These are phyloP conservation scores for Ceratina calcarata DNA, from an alignment of 1,140 invertebrate genomes.

Conservation along the genomic window DNA sequence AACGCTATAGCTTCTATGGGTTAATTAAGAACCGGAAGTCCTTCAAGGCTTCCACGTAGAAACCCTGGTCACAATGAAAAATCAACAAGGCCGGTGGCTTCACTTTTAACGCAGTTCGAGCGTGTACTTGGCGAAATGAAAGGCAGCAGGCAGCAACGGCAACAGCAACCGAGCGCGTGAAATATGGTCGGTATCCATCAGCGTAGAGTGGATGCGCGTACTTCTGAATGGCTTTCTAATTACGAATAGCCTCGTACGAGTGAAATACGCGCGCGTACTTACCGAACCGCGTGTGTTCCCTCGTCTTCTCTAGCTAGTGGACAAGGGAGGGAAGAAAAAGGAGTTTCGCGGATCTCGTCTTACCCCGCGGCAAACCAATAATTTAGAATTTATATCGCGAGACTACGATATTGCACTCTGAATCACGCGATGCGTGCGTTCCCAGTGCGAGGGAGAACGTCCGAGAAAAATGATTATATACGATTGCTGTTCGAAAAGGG, in stretches of 20 bases:
- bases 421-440: slow-evolving; percentile 10
- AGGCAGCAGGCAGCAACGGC: slow-evolving; percentile 38
- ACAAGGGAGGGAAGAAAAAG: slow-evolving; percentile 13
- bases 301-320: slow-evolving; percentile 4
- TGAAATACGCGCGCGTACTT: slow-evolving; percentile 54
- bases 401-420: not conserved
- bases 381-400: slow-evolving; percentile 35
- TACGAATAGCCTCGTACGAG: slow-evolving; percentile 53
- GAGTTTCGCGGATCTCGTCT: not conserved
- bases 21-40: slow-evolving; percentile 38
- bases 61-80: slow-evolving; percentile 34
- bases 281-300: slow-evolving; percentile 10
- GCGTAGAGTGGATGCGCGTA: slow-evolving; percentile 54
- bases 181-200: slow-evolving; percentile 64
- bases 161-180: slow-evolving; percentile 47
- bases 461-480: not conserved
- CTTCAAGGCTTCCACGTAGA: not conserved
- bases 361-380: slow-evolving; percentile 26
- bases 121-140: slow-evolving; percentile 54
- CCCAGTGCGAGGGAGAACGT: not conserved
- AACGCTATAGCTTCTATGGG: not conserved
- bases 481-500: not conserved
- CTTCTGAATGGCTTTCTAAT: slow-evolving; percentile 65
- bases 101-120: slow-evolving; percentile 40
- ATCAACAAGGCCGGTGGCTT: slow-evolving; percentile 41